These are phyloP conservation scores for Mya arenaria DNA, from an alignment of 1,140 invertebrate genomes.

Conservation along the genomic window DNA sequence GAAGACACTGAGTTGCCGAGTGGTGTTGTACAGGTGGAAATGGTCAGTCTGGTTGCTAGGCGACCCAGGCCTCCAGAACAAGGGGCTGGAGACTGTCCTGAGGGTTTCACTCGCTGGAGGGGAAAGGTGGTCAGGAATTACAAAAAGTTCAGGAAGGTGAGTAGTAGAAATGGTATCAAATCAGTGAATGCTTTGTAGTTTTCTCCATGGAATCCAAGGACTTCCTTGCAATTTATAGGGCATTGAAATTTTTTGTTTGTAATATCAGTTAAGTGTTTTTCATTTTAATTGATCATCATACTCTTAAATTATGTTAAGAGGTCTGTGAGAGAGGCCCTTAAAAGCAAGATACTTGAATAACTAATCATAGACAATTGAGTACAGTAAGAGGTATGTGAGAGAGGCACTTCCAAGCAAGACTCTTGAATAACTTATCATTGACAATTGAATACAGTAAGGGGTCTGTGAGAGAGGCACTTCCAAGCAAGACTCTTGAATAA, in stretches of 20 bases:
- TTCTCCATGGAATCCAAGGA: not conserved
- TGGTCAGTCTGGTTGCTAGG: slow-evolving; percentile 31
- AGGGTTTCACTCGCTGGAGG: slow-evolving; percentile 62
- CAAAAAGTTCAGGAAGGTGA: slow-evolving; percentile 70
- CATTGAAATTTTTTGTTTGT: not conserved
- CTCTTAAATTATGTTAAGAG: no score
- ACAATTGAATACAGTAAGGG: no score
- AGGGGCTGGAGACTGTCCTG: slow-evolving; percentile 18
- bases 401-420: no score
- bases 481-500: no score
- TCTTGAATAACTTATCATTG: no score
- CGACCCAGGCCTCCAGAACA: not conserved
- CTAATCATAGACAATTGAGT: no score
- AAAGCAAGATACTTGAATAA: no score
- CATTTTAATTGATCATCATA: no score
- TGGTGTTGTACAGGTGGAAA: slow-evolving; percentile 36
- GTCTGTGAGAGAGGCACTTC: no score
- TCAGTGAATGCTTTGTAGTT: not conserved
- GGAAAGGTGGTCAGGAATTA: slow-evolving; percentile 66
- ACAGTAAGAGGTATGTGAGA: no score
- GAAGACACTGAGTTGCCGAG: slow-evolving; percentile 47
- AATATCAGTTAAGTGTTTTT: no score
- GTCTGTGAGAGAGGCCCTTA: no score
- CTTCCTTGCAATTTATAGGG: not conserved
- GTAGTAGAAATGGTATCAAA: not conserved